These are phyloP conservation scores for Aldrovandia affinis DNA, from an alignment of 2,797 vertebrate species.

Conservation along the genomic window DNA sequence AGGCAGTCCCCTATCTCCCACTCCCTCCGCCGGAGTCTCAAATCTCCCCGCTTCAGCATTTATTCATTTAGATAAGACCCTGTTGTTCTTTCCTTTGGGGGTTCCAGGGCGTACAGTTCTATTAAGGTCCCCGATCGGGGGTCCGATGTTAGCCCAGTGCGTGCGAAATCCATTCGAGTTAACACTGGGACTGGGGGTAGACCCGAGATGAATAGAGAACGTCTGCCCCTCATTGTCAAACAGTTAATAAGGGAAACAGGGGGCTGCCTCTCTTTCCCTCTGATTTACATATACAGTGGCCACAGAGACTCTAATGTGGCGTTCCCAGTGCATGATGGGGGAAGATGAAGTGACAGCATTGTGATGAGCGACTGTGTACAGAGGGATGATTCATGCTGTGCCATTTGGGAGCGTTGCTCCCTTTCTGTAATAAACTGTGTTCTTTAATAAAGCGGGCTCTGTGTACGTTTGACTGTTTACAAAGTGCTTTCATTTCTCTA, in stretches of 20 bases:
- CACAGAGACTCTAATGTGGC: slow-evolving; percentile 38
- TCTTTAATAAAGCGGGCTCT: slow-evolving; percentile 18
- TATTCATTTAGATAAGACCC: slow-evolving; percentile 51
- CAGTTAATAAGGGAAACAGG: slow-evolving; percentile 2
- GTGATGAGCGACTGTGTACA: slow-evolving; percentile 49
- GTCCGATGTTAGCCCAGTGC: slow-evolving; percentile 49
- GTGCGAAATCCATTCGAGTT: slow-evolving; percentile 46
- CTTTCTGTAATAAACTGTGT: background rate
- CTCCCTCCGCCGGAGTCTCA: slow-evolving; percentile 14
- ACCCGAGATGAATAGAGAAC: slow-evolving; percentile 25
- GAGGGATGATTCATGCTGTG: slow-evolving; percentile 17
- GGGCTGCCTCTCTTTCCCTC: background rate
- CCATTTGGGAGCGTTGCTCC: background rate
- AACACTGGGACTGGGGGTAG: slow-evolving; percentile 32
- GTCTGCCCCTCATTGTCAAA: background rate
- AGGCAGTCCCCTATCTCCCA: slow-evolving; percentile 35
- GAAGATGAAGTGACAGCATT: slow-evolving; percentile 55
- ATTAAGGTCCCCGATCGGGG: slow-evolving; percentile 49
- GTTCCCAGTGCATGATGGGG: slow-evolving; percentile 45
- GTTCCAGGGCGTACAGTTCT: slow-evolving; percentile 40
- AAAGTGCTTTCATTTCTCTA: slow-evolving; percentile 13
- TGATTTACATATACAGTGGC: slow-evolving; percentile 47
- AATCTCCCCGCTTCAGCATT: slow-evolving; percentile 40
- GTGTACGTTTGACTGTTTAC: slow-evolving; percentile 8
- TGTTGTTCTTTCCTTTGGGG: slow-evolving; percentile 33